phyloP scores from a whole-genome alignment of 1,140 invertebrate species.

The Vollenhovia emeryi region DNA sequence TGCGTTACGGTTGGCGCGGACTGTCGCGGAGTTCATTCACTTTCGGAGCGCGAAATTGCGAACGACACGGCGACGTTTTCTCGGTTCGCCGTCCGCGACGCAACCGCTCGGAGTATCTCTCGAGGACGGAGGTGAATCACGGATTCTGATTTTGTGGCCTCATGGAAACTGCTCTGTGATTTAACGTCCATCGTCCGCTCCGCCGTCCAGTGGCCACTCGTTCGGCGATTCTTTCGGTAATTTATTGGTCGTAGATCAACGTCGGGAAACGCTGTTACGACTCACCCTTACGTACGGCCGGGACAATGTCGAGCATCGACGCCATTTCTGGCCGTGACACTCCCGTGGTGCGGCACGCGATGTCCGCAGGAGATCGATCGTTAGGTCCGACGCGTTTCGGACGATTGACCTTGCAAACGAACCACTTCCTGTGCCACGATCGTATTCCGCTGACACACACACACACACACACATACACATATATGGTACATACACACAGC shows the following conservation, averaged over 20 bases:
- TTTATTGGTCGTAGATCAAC: slow-evolving; percentile 70
- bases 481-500: no score
- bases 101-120: neutral
- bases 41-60: slow-evolving; percentile 2
- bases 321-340: slow-evolving; percentile 71
- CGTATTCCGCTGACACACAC: slow-evolving; percentile 32
- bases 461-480: slow-evolving; percentile 37
- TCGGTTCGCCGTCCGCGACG: neutral
- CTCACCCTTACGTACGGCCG: slow-evolving; percentile 12
- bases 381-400: slow-evolving; percentile 71
- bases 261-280: slow-evolving; percentile 55
- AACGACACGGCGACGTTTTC: slow-evolving; percentile 19
- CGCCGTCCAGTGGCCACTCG: slow-evolving; percentile 1
- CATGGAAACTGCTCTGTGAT: slow-evolving; percentile 13
- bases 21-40: slow-evolving; percentile 23
- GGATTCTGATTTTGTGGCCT: neutral
- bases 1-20: slow-evolving; percentile 18
- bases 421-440: slow-evolving; percentile 72
- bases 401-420: slow-evolving; percentile 76
- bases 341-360: slow-evolving; percentile 63
- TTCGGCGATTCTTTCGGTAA: slow-evolving; percentile 67
- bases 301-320: slow-evolving; percentile 71
- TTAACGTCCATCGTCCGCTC: slow-evolving; percentile 26
- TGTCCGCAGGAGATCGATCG: slow-evolving; percentile 73
- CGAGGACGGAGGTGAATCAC: slow-evolving; percentile 3